Evolutionary conservation across 2,888 invertebrate species (phyloP).

Genomic region (Tupiocoris notatus): DNA sequence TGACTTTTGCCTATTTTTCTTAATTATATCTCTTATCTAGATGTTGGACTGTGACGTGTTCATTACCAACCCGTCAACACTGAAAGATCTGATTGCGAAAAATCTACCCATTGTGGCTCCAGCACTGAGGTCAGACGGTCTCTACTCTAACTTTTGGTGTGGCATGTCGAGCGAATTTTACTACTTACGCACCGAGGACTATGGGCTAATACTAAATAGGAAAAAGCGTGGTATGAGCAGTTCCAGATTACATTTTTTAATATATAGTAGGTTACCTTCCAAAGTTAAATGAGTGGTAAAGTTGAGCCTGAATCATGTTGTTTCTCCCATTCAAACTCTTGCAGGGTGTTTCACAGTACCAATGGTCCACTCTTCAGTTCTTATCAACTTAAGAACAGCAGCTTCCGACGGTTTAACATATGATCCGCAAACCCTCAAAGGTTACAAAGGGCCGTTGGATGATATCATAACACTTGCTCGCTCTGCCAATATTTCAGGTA

Average conservation of each 20-base stretch:
- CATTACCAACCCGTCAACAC: conserved; percentile 65
- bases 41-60: conserved; percentile 84
- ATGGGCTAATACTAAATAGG: conserved; percentile 72
- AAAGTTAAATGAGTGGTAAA: no score
- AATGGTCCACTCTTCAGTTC: conserved; percentile 85
- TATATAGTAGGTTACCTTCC: no score
- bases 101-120: conserved; percentile 72
- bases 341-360: conserved; percentile 79
- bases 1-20: no score
- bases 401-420: conserved; percentile 71
- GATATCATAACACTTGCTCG: conserved; percentile 91
- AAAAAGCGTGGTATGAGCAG: conserved; percentile 56
- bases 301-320: no score
- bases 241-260: background rate
- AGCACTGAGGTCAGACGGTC: conserved; percentile 78
- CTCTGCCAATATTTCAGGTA: conserved; percentile 67
- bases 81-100: conserved; percentile 64
- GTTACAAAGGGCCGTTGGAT: conserved; percentile 78
- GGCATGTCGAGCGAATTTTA: conserved; percentile 85
- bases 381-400: conserved; percentile 68
- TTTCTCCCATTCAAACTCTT: background rate
- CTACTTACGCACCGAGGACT: conserved; percentile 79
- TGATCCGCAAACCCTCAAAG: conserved; percentile 60
- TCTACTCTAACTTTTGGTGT: conserved; percentile 96
- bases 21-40: no score